These are phyloP conservation scores for Aphidius ervi DNA, from an alignment of 1,140 invertebrate species.

Conservation along the genomic window DNA sequence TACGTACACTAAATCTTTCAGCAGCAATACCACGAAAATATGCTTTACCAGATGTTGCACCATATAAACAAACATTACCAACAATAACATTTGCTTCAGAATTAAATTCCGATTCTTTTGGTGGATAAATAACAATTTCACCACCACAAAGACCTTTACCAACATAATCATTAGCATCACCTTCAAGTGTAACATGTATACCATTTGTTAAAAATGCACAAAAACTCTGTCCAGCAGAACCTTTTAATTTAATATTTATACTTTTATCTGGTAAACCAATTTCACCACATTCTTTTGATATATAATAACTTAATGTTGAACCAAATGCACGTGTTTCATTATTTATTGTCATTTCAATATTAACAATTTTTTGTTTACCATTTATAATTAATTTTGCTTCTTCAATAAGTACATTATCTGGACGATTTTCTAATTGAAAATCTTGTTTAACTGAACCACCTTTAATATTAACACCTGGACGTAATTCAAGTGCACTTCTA, in stretches of 20 bases:
- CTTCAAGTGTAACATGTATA: conserved; percentile 85
- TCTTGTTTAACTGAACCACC: conserved; percentile 85
- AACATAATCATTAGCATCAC: conserved; percentile 98
- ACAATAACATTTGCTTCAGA: conserved; percentile 96
- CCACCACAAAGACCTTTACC: conserved; percentile 92
- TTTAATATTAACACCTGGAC: conserved; percentile 86
- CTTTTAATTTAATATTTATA: conserved; percentile 82
- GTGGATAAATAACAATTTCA: conserved; percentile 90
- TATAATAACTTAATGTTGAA: conserved; percentile 90
- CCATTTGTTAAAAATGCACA: conserved; percentile 95
- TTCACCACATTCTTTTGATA: conserved; percentile 89
- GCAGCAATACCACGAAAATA: conserved; percentile 96
- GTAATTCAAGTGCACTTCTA: conserved; percentile 82
- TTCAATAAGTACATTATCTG: conserved; percentile 83
- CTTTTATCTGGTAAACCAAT: conserved; percentile 78
- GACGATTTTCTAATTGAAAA: conserved; percentile 84
- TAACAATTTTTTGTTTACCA: conserved; percentile 63
- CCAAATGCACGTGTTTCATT: conserved; percentile 93
- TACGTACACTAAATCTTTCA: conserved; percentile 96
- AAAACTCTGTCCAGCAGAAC: conserved; percentile 98
- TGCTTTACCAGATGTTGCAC: conserved; percentile 89
- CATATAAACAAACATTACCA: conserved; percentile 97
- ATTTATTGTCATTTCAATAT: conserved; percentile 77
- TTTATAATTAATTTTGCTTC: conserved; percentile 71
- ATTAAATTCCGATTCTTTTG: conserved; percentile 75